Conservation (phyloP, 2,888 invertebrate genomes). For the Xanthia togata region DNA sequence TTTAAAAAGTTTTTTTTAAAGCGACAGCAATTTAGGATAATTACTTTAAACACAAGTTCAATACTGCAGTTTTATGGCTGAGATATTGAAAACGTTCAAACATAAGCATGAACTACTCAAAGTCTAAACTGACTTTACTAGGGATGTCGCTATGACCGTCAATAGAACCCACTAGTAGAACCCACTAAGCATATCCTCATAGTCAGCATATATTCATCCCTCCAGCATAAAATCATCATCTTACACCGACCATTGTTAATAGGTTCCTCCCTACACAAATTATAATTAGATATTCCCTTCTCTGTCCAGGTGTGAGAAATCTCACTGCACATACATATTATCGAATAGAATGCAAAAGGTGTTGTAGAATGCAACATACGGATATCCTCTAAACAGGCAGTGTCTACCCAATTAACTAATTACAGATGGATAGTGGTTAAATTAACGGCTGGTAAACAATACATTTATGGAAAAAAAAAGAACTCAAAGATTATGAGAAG, state of each 20-base stretch:
- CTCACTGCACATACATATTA: background rate
- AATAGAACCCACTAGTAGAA: background rate
- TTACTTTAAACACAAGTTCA: background rate
- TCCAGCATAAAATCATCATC: conserved; percentile 15
- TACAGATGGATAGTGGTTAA: no score
- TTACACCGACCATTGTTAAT: background rate
- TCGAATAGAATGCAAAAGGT: no score
- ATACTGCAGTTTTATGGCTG: no score
- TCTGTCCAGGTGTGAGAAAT: background rate
- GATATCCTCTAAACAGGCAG: no score
- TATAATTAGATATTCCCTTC: no score
- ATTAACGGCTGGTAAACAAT: no score
- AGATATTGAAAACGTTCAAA: background rate
- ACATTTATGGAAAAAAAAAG: no score
- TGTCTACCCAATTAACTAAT: no score
- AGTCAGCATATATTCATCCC: conserved; percentile 1
- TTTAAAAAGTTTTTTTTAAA: conserved; percentile 32
- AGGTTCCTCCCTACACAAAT: background rate
- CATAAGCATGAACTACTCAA: background rate
- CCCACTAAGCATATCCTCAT: background rate
- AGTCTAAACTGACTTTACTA: background rate
- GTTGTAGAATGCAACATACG: no score
- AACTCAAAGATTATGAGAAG: no score
- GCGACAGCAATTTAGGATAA: background rate
- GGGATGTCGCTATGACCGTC: background rate